Conservation (phyloP, 2,888 invertebrate species). For the Plusia festucae region DNA sequence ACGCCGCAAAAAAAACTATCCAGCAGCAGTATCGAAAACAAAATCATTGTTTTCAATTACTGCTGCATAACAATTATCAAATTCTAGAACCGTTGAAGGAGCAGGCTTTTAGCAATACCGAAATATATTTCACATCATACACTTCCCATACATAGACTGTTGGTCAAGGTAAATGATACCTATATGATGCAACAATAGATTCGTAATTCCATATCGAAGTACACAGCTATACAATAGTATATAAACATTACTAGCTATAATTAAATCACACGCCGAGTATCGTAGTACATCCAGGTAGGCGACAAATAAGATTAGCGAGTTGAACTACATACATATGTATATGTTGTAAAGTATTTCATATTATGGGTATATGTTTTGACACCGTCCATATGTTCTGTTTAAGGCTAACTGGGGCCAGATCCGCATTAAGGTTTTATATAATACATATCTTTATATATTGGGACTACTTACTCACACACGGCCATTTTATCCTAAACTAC, state of each 20-base stretch:
- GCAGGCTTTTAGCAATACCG: too few species aligned
- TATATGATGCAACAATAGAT: not conserved
- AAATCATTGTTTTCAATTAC: too few species aligned
- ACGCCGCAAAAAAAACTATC: too few species aligned
- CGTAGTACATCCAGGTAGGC: not conserved
- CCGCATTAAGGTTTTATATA: too few species aligned
- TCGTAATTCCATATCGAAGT: not conserved
- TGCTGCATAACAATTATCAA: too few species aligned
- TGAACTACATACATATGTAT: not conserved
- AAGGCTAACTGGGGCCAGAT: too few species aligned
- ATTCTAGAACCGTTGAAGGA: too few species aligned
- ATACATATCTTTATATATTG: too few species aligned
- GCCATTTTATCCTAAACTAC: too few species aligned
- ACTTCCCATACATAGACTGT: not conserved
- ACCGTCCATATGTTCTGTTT: too few species aligned
- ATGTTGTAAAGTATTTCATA: not conserved
- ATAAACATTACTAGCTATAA: constrained; percentile 2
- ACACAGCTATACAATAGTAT: not conserved
- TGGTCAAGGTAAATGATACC: not conserved
- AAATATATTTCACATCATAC: not conserved
- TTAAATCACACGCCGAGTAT: not conserved
- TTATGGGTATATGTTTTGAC: not conserved
- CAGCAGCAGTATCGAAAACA: too few species aligned
- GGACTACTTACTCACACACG: too few species aligned
- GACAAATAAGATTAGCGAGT: constrained; percentile 1